phyloP scores from a whole-genome alignment of 2,113 vertebrate genomes.

The Odocoileus hemionus region DNA sequence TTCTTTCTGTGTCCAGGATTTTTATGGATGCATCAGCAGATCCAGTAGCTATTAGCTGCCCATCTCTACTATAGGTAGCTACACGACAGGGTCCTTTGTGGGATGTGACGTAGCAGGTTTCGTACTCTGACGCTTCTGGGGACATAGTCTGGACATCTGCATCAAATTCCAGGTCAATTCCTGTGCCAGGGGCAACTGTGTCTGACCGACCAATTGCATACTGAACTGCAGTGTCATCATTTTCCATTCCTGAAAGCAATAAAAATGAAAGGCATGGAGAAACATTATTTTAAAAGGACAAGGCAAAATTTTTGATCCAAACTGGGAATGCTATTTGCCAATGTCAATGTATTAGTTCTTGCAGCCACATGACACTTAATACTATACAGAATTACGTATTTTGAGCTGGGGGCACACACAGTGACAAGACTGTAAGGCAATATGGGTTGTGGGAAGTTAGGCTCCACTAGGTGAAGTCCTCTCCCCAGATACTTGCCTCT shows the following conservation, averaged over 20 bases:
- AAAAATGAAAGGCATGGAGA: background rate
- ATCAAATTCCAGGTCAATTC: conserved; percentile 97
- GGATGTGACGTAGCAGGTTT: conserved; percentile 98
- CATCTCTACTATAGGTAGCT: conserved; percentile 95
- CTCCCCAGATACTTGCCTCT: background rate
- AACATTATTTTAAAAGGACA: background rate
- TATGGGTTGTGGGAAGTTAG: rapidly evolving
- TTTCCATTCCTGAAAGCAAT: conserved; percentile 92
- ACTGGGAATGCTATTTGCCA: background rate
- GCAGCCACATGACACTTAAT: rapidly evolving
- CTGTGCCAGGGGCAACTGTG: conserved; percentile 94
- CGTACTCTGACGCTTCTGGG: conserved; percentile 96
- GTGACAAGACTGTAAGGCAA: background rate
- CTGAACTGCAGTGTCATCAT: conserved; percentile 94
- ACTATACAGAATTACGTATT: rapidly evolving
- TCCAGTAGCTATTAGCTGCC: conserved; percentile 96
- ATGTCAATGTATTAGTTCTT: background rate
- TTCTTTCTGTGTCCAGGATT: conserved; percentile 97
- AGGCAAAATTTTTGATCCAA: background rate
- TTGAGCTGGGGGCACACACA: too few relatives aligned
- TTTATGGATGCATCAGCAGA: conserved; percentile 98
- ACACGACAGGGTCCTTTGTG: conserved; percentile 97
- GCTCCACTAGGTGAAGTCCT: background rate
- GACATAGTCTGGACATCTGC: conserved; percentile 99
- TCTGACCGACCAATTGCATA: conserved; percentile 98